Conservation (phyloP, 2,113 vertebrate genomes). For the Scatophagus argus region DNA sequence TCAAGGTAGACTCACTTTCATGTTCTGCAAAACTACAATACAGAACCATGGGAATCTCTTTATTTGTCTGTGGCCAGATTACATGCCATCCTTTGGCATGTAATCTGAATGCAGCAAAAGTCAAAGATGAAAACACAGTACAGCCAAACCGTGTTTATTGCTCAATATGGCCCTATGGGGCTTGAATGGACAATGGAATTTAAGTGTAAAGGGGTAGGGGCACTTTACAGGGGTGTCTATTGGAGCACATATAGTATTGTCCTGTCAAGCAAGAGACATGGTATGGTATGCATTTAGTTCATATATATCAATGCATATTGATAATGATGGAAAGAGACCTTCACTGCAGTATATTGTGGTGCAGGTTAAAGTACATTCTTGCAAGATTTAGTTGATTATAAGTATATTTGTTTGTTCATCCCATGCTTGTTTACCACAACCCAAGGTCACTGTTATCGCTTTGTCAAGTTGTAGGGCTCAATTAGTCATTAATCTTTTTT, state of each 20-base stretch:
- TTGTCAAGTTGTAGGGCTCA: constrained; percentile 46
- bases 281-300: background rate
- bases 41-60: background rate
- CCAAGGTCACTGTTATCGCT: constrained; percentile 57
- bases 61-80: too few species aligned
- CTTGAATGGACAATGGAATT: constrained; percentile 14
- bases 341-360: background rate
- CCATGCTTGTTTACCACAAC: constrained; percentile 42
- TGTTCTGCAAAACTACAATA: background rate
- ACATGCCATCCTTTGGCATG: too few species aligned
- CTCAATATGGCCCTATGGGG: background rate
- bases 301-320: too few species aligned
- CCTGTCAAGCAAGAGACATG: background rate
- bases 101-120: background rate
- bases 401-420: constrained; percentile 19
- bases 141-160: background rate
- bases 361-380: background rate
- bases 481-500: constrained; percentile 63
- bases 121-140: background rate
- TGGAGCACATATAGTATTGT: background rate
- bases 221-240: constrained; percentile 1
- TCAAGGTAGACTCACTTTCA: background rate
- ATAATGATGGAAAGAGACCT: background rate
- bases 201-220: background rate
- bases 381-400: background rate